Base-by-base conservation (phyloP, 2,113 vertebrate species). In the Poecile atricapillus region DNA sequence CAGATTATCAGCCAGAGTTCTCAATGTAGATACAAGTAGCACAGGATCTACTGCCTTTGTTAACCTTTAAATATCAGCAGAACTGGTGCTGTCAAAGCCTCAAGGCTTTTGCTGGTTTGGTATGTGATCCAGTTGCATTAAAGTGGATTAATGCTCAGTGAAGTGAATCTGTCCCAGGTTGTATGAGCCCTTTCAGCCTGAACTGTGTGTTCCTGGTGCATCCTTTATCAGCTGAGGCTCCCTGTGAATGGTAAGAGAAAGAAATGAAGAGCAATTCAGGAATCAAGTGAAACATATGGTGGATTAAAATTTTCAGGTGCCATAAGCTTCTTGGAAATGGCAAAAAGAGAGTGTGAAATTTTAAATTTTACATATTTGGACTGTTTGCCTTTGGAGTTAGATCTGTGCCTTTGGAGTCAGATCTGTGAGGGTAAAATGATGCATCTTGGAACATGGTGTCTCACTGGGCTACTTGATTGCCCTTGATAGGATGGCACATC, bases 61-160 rank as follows among this genome's bases (percentile, higher is more conserved):
- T 94, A 96, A 83, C 85, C 60, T 92, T 96, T 90, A 90, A 81
- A 65, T 81, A 67, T 41, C 78, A 83, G 21, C 71, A 64, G 63
- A 63, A 31, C 41, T 46, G 53, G 22, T 84, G 60, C 85, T 92
- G 68, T 89, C 56, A 79, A 84, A 87, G 56, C 73, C 76, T 43
- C n/a, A 37, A 89, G 89, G 81, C 71, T 92, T 94, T 94, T 83
- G 59, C 37, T 43, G 21, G 93, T 93, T 94, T 82, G 89, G 58
- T 79, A 12, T 64, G 80, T 89, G 88, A 94, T 96, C 90, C 82
- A 76, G 1, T 63, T 95, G 88, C 90, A 92, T 96, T 96, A 94
- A 83, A 70, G 71, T 90, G 76, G 92, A 92, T 95, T 93, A 83
- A 71, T 75, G 60, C 62, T 87, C 60, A 60, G 76, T 83, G 90